These are phyloP conservation scores for Lacanobia oleracea DNA, from an alignment of 2,888 invertebrate genomes.

Conservation along the genomic window DNA sequence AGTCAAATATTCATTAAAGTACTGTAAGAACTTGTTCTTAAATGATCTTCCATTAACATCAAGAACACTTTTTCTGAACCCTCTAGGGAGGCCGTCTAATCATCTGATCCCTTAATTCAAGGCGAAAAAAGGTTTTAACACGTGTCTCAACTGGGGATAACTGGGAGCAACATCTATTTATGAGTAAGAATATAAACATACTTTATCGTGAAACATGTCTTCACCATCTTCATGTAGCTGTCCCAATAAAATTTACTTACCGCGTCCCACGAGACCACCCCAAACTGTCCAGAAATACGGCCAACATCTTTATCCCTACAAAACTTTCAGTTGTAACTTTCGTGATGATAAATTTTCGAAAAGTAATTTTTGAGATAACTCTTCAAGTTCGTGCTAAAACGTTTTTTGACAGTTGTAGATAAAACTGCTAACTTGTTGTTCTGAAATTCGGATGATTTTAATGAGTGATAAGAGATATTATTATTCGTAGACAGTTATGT, in stretches of 20 bases:
- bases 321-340: slow-evolving; percentile 60
- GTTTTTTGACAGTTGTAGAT: slow-evolving; percentile 40
- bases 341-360: slow-evolving; percentile 49
- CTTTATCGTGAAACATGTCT: slow-evolving; percentile 19
- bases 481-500: background rate
- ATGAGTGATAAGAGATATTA: slow-evolving; percentile 28
- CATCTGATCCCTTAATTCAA: slow-evolving; percentile 28
- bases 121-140: slow-evolving; percentile 31
- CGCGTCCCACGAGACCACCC: slow-evolving; percentile 43
- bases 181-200: slow-evolving; percentile 27
- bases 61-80: slow-evolving; percentile 31
- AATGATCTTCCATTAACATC: slow-evolving; percentile 11
- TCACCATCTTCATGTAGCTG: slow-evolving; percentile 22
- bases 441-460: slow-evolving; percentile 25
- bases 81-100: slow-evolving; percentile 19
- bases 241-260: slow-evolving; percentile 58
- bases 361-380: slow-evolving; percentile 43
- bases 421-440: slow-evolving; percentile 36
- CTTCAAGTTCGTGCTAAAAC: slow-evolving; percentile 41
- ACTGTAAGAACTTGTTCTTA: background rate
- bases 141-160: slow-evolving; percentile 3
- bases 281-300: slow-evolving; percentile 52
- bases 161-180: slow-evolving; percentile 26
- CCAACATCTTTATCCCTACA: slow-evolving; percentile 52
- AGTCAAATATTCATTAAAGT: slow-evolving; percentile 27